Evolutionary conservation across 2,888 invertebrate species (phyloP), one percentile per base, ranked within the genome.

Genomic region (Drosophila mimetica): DNA sequence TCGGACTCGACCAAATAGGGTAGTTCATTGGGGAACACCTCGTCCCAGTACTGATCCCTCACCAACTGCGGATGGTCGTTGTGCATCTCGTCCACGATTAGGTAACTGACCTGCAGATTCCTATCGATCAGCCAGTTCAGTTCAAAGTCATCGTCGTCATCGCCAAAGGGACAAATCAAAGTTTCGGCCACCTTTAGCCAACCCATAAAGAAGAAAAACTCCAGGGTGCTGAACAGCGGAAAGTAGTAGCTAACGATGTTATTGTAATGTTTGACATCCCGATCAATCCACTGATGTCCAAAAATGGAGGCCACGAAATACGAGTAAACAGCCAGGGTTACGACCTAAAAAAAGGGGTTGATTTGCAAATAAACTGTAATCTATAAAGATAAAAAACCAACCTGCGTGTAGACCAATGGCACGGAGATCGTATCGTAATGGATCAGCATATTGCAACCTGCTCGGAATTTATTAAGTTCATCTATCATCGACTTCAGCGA

Each of bases 81-180:
- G 90, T 97, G 97, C 97, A 97, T 97, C 92, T 97, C 97, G 90
- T 97, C 97, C 32, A 97, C 97, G 79, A 97, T 97, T 90, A 97
- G 93, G 92, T 97, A 97, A 18, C 97, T 96, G 22, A 97, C 96
- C 95, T 97, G 91, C 32, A 90, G 78, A 74, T 86, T 97, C 79
- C 97, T 94, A 47, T 86, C 85, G 16, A 86, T 88, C 3, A 87
- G 61, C 88, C 85, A 86, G 34, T 86, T 84, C 5, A 86, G 55
- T 42, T 97, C 97, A 87, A 97, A 97, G 86, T 97, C 97, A 84
- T 97, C 97, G 83, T 97, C 97, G 79, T 97, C 97, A 89, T 97
- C 97, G 0, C 97, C 97, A 84, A 97, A 97, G 0, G 97, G 97
- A 91, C 98, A 98, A 61, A 98, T 96, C 60, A 97, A 91, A 0